A percentile compares a stretch with the other conserved stretches of the same genome.
These are phyloP conservation scores for Clavelina lepadiformis DNA, from an alignment of 23 tunicate species.

Conservation along the genomic window DNA sequence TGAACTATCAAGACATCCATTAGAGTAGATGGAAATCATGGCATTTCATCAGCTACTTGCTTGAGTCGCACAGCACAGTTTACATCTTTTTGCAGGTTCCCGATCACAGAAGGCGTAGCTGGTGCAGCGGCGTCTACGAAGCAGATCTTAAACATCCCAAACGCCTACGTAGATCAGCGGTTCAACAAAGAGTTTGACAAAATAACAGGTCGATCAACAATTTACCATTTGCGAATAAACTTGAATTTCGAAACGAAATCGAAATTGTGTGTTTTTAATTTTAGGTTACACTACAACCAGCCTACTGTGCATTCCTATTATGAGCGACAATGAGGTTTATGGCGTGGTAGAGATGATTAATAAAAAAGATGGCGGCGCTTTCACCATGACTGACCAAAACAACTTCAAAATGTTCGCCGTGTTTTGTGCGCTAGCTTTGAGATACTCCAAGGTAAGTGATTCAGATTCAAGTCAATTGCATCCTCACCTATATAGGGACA, in stretches of 20 bases:
- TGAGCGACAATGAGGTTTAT: constrained; percentile 61
- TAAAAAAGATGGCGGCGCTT: constrained; percentile 55
- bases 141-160: constrained; percentile 29
- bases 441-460: constrained; percentile 48
- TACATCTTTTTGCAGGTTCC: constrained; percentile 54
- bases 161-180: constrained; percentile 60
- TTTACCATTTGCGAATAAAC: neutral
- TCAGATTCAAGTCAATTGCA: no score
- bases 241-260: neutral
- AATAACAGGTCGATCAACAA: constrained; percentile 54
- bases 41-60: no score
- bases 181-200: constrained; percentile 82
- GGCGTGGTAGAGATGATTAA: constrained; percentile 90
- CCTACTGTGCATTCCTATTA: constrained; percentile 65
- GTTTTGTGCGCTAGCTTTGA: constrained; percentile 60
- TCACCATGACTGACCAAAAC: constrained; percentile 62
- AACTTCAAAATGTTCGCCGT: constrained; percentile 64
- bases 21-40: no score
- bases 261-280: no score
- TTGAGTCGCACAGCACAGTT: no score
- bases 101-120: constrained; percentile 58
- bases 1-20: no score
- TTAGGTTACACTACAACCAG: constrained; percentile 73
- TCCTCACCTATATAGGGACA: no score
- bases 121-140: constrained; percentile 51